These are phyloP conservation scores for Gymnocheta viridis DNA, from an alignment of 2,888 invertebrate genomes.

Conservation along the genomic window DNA sequence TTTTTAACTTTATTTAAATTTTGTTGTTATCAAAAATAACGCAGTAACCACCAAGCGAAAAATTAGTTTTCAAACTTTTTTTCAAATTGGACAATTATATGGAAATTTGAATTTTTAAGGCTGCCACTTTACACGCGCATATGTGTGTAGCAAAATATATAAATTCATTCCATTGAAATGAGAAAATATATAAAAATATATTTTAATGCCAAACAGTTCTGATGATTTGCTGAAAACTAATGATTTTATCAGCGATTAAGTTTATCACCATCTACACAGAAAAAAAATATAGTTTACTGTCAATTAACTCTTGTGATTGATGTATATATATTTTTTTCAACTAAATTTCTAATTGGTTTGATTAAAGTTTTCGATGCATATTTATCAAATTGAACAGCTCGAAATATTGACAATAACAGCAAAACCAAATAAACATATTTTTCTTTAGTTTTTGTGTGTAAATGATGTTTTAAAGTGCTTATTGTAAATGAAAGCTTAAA, in stretches of 20 bases:
- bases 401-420: no score
- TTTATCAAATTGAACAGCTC: no score
- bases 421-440: no score
- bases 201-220: neutral
- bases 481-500: no score
- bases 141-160: neutral
- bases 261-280: no score
- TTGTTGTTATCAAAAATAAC: slow-evolving; percentile 70
- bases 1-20: slow-evolving; percentile 26
- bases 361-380: no score
- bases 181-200: neutral
- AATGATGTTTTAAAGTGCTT: no score
- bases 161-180: neutral
- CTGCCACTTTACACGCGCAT: slow-evolving; percentile 3
- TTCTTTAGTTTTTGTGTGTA: no score
- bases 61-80: slow-evolving; percentile 79
- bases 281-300: no score
- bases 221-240: neutral
- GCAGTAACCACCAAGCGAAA: slow-evolving; percentile 77
- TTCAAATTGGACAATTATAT: slow-evolving; percentile 79
- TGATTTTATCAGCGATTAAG: neutral
- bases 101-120: slow-evolving; percentile 76
- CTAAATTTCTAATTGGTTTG: no score
- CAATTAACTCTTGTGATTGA: no score
- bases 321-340: no score